A percentile compares a stretch with the other conserved stretches of the same genome.
phyloP scores from a whole-genome alignment of 2,113 vertebrate species.

The Myrmecophaga tridactyla region DNA sequence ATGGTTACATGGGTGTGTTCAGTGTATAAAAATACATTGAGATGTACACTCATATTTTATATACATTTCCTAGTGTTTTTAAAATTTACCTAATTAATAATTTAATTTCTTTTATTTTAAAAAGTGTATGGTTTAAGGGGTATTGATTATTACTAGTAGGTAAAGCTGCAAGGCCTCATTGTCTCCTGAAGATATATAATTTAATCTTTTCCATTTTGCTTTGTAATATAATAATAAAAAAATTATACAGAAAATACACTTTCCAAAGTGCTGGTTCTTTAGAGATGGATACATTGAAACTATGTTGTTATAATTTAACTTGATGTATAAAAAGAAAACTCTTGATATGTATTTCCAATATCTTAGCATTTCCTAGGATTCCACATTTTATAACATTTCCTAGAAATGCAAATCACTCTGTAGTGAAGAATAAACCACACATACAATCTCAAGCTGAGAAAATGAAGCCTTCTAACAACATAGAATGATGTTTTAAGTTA shows the following conservation, averaged over 20 bases:
- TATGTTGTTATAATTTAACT: slow-evolving; percentile 28
- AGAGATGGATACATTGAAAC: background rate
- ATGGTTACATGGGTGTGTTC: background rate
- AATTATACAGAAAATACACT: background rate
- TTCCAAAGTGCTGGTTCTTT: background rate
- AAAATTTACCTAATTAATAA: no score
- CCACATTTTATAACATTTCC: slow-evolving; percentile 41
- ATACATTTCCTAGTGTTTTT: background rate
- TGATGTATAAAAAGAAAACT: background rate
- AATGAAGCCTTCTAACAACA: slow-evolving; percentile 44
- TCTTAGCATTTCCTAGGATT: slow-evolving; percentile 51
- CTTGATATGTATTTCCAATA: slow-evolving; percentile 26
- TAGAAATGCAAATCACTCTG: slow-evolving; percentile 51
- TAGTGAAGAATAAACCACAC: slow-evolving; percentile 1
- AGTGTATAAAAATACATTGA: background rate
- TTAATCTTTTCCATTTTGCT: background rate
- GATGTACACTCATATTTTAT: background rate
- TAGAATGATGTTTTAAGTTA: slow-evolving; percentile 50
- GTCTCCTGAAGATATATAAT: slow-evolving; percentile 10
- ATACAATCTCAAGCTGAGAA: slow-evolving; percentile 44
- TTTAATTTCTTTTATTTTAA: slow-evolving; percentile 23
- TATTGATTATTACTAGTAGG: background rate
- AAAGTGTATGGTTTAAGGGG: background rate
- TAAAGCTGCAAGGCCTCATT: background rate
- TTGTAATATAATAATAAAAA: slow-evolving; percentile 48